Percentiles rank a stretch among this genome's conserved stretches.
These are phyloP conservation scores for Nestor notabilis DNA, from an alignment of 2,113 vertebrate genomes.

Conservation along the genomic window DNA sequence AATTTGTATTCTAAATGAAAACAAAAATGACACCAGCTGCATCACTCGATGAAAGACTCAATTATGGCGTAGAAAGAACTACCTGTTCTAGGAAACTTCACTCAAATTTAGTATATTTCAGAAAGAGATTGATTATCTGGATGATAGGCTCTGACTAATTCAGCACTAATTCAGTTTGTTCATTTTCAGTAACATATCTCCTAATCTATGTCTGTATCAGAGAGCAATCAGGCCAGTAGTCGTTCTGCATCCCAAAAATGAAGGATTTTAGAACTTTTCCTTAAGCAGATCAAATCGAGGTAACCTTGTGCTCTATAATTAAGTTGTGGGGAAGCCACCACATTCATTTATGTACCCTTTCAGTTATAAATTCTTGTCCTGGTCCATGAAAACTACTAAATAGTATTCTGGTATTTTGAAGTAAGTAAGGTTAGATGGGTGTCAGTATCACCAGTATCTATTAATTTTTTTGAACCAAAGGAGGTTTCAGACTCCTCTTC, in stretches of 20 bases:
- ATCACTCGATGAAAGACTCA: background rate
- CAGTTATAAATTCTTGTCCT: background rate
- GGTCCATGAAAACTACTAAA: background rate
- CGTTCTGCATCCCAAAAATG: background rate
- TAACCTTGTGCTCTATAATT: background rate
- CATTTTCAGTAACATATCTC: background rate
- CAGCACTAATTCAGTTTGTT: background rate
- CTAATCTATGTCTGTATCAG: background rate
- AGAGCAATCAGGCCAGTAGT: background rate
- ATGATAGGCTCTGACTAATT: background rate
- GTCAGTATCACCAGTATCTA: background rate
- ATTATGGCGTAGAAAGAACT: background rate
- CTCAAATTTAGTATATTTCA: background rate
- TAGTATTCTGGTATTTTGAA: background rate
- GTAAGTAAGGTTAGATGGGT: background rate
- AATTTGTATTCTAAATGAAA: conserved; percentile 14
- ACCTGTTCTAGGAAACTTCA: background rate
- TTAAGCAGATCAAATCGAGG: background rate
- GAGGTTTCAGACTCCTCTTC: background rate
- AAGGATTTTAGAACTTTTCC: background rate
- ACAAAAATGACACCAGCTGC: background rate
- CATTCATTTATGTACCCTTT: background rate
- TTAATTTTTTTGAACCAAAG: background rate
- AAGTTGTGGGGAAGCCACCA: background rate
- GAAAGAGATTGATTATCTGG: background rate